Evolutionary conservation across 2,888 invertebrate species (phyloP).

Genomic region (Diaperis boleti): DNA sequence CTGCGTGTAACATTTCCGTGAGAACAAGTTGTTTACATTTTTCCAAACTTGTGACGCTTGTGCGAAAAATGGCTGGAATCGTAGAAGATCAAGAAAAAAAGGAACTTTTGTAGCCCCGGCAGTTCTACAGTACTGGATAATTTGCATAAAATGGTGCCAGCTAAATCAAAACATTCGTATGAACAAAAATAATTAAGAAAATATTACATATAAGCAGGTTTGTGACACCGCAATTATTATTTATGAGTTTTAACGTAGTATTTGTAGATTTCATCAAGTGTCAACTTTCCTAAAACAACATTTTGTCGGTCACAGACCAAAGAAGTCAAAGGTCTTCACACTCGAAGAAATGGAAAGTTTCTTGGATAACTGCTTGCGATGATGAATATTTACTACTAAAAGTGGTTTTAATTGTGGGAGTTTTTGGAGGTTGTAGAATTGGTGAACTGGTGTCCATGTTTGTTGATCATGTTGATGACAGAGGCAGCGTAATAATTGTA

Average conservation of each 20-base stretch:
- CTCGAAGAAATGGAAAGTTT: background rate
- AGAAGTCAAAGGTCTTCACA: too few relatives aligned
- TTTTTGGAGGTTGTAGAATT: slow-evolving; percentile 2
- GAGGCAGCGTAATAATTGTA: background rate
- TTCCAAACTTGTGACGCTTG: too few relatives aligned
- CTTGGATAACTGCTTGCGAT: slow-evolving; percentile 5
- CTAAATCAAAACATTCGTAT: background rate
- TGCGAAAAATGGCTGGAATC: too few relatives aligned
- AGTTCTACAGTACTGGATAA: too few relatives aligned
- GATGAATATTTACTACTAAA: slow-evolving; percentile 4
- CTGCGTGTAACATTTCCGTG: too few relatives aligned
- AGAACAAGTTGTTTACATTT: too few relatives aligned
- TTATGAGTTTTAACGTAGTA: background rate
- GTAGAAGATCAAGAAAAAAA: too few relatives aligned
- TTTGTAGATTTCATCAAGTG: background rate
- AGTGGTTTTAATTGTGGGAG: background rate
- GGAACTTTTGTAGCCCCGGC: background rate
- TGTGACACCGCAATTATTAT: background rate
- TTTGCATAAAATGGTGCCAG: background rate
- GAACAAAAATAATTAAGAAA: background rate
- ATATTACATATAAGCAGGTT: slow-evolving; percentile 7
- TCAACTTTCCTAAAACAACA: background rate
- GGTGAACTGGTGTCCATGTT: background rate
- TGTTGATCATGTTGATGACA: slow-evolving; percentile 1
- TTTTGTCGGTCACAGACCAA: too few relatives aligned